Conservation (phyloP, 2,797 vertebrate genomes). For the Chrysolophus pictus region DNA sequence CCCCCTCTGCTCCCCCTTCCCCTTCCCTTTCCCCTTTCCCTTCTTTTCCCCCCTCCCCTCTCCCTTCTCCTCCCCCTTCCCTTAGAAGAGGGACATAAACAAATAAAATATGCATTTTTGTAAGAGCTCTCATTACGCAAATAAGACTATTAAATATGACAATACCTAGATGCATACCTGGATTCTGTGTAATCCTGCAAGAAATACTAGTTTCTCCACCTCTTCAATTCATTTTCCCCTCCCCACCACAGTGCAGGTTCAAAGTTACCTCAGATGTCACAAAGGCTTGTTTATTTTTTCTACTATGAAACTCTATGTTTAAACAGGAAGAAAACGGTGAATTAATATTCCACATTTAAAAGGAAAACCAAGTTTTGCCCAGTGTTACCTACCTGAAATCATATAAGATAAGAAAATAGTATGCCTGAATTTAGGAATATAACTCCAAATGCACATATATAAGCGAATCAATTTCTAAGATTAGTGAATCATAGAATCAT, state of each 20-base stretch:
- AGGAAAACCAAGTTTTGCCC: neutral
- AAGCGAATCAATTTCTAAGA: neutral
- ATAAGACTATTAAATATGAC: neutral
- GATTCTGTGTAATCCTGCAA: neutral
- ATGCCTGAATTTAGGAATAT: neutral
- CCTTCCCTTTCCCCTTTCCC: no score
- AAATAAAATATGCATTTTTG: neutral
- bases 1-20: no score
- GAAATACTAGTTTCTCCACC: neutral
- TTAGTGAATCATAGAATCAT: no score
- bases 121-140: neutral
- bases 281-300: neutral
- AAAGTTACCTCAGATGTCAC: neutral
- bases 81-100: neutral
- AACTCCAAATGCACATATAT: neutral
- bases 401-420: neutral
- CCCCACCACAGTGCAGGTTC: no score
- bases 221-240: neutral
- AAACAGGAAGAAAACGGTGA: neutral
- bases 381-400: neutral
- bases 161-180: neutral
- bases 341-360: neutral
- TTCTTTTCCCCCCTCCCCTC: neutral
- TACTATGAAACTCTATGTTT: fast-evolving
- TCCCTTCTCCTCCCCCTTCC: fast-evolving